Base-by-base conservation (phyloP, 2,888 invertebrate species). In the Drosophila demipolita region DNA sequence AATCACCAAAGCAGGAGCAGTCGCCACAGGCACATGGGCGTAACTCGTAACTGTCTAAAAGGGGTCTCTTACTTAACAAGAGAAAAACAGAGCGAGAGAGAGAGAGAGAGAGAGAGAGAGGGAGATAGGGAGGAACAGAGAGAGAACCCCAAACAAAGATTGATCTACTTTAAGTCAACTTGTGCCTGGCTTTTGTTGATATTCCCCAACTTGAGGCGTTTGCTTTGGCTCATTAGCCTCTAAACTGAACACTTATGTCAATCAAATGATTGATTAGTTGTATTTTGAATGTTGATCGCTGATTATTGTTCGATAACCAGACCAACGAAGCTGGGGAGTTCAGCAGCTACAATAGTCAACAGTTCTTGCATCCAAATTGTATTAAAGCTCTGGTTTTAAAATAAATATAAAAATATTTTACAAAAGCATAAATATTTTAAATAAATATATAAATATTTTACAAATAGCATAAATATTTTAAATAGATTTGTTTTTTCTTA, bases 161-260 rank as follows among this genome's bases (percentile, higher is more conserved):
- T 84, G 84, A 84, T 89, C 87, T 89, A 89, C 65, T 76, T 87
- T 77, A 66, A 29, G 11, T 15, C 36, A 26, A 62, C 42, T 11
- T 55, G 38, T 29, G 20, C 3, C n/a, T 53, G 23, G 36, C 15
- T 57, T 33, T 54, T 66, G 82, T 76, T 83, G 86, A 80, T 82
- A 68, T 50, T 40, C 58, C 36, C 42, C 8, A 23, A 49, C 84
- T 52, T 35, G 23, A 40, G 73, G 80, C 67, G 54, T 55, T 45
- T 11, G 50, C 53, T 32, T 33, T 55, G 66, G 49, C 86, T 83
- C 83, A 87, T 83, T 87, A 83, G 88, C 63, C 69, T 52, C 23
- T 75, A 58, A 81, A 72, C 70, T 62, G 70, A 52, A 72, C 69
- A 55, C 78, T 73, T 73, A 58, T 66, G 88, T 87, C 80, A 78